Percentiles rank a stretch among this genome's conserved stretches.
Evolutionary conservation across 2,113 vertebrate genomes (phyloP).

Genomic region (Pica pica): DNA sequence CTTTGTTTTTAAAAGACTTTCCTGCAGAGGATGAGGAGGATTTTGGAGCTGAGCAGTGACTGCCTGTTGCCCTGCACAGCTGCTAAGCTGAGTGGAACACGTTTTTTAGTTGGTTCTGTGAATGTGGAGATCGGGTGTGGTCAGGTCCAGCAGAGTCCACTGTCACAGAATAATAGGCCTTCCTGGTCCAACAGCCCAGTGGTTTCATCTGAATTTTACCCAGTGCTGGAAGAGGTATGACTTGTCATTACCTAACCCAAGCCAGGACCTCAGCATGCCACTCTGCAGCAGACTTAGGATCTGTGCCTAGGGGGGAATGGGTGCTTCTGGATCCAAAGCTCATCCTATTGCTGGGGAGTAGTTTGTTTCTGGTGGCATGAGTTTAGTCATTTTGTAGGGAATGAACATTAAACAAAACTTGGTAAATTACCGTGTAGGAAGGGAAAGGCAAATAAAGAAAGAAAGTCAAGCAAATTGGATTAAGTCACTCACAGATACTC

Average conservation of each 20-base stretch:
- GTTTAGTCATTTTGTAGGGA: neutral
- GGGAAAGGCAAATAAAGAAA: neutral
- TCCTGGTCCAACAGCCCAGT: neutral
- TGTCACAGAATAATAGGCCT: neutral
- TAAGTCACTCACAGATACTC: neutral
- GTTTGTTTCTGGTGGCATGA: neutral
- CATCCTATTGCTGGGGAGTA: neutral
- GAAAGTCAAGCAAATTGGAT: neutral
- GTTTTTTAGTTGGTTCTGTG: neutral
- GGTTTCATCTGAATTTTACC: neutral
- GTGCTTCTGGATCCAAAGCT: neutral
- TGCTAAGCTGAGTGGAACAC: neutral
- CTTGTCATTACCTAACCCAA: neutral
- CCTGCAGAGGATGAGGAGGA: neutral
- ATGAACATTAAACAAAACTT: neutral
- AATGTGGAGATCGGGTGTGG: neutral
- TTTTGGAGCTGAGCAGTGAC: neutral
- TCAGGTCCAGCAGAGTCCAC: neutral
- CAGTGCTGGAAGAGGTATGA: neutral
- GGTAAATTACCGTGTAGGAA: neutral
- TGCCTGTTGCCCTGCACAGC: neutral
- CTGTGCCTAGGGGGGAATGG: neutral
- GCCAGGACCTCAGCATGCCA: neutral
- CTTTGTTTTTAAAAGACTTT: neutral
- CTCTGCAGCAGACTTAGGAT: fast-evolving